Evolutionary conservation across 2,888 invertebrate genomes (phyloP).

Genomic region (Chymomyza procnemis): DNA sequence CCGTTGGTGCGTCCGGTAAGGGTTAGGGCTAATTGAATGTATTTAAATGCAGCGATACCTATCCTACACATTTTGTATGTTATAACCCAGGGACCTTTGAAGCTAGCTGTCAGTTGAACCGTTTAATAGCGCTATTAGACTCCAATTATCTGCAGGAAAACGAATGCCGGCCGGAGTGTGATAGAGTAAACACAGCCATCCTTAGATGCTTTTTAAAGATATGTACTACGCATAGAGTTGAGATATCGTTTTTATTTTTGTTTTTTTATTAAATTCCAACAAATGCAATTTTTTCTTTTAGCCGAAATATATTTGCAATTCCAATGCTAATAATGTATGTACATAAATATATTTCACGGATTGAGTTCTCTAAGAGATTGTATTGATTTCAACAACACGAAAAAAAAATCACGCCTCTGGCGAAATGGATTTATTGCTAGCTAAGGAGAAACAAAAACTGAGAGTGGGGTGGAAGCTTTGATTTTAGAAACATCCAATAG

Average conservation of each 20-base stretch:
- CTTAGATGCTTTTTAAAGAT: background rate
- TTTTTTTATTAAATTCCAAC: background rate
- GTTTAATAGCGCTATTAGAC: slow-evolving; percentile 77
- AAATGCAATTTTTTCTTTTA: background rate
- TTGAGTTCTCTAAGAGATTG: background rate
- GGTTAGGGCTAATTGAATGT: slow-evolving; percentile 59
- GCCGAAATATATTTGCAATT: slow-evolving; percentile 39
- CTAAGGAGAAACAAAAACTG: background rate
- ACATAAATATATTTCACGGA: background rate
- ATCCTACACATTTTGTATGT: slow-evolving; percentile 45
- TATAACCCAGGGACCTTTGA: slow-evolving; percentile 44
- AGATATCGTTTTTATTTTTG: background rate
- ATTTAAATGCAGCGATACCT: slow-evolving; percentile 33
- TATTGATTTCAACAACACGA: slow-evolving; percentile 26
- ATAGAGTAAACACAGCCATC: background rate
- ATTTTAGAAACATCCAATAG: too few relatives aligned
- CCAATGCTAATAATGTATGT: slow-evolving; percentile 41
- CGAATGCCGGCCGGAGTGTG: too few relatives aligned
- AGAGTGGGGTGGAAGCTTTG: too few relatives aligned
- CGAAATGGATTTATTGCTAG: background rate
- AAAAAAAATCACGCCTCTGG: slow-evolving; percentile 22
- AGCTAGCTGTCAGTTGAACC: slow-evolving; percentile 37
- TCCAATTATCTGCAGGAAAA: slow-evolving; percentile 71
- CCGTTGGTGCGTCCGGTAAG: slow-evolving; percentile 29
- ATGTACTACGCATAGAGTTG: background rate